These are phyloP conservation scores for Alviniconcha strummeri DNA, from an alignment of 2,888 invertebrate genomes.

Conservation along the genomic window DNA sequence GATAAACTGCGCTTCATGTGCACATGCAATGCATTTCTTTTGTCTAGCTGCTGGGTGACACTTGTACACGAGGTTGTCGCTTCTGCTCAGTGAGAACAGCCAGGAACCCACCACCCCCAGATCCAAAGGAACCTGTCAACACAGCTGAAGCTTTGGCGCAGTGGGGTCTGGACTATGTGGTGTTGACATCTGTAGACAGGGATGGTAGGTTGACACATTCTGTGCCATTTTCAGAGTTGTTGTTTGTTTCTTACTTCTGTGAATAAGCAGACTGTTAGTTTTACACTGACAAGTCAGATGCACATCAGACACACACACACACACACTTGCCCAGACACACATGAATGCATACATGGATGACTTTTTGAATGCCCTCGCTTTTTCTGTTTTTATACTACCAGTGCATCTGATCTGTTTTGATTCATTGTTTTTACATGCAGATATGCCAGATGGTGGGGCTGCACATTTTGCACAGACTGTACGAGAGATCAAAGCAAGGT, in stretches of 20 bases:
- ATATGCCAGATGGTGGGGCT: conserved; percentile 95
- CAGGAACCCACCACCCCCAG: conserved; percentile 84
- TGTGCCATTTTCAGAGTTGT: too few species aligned
- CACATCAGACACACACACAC: too few species aligned
- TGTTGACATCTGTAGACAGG: conserved; percentile 97
- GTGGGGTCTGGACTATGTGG: conserved; percentile 98
- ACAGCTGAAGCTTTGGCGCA: conserved; percentile 93
- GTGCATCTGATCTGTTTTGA: not conserved
- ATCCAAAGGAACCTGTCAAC: conserved; percentile 91
- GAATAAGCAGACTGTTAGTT: not conserved
- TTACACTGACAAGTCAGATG: too few species aligned
- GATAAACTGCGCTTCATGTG: too few species aligned
- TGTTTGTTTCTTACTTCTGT: not conserved
- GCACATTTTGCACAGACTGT: conserved; percentile 95
- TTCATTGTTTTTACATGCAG: conserved; percentile 69
- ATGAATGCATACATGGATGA: too few species aligned
- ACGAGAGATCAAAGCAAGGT: conserved; percentile 86
- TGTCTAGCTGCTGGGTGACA: conserved; percentile 94
- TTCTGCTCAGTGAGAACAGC: conserved; percentile 99
- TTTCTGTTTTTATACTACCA: not conserved
- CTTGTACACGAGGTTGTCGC: conserved; percentile 97
- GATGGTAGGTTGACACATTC: conserved; percentile 81
- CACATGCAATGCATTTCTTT: too few species aligned
- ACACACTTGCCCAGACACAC: too few species aligned
- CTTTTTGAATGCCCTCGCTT: too few species aligned